phyloP scores from a whole-genome alignment of 2,888 invertebrate genomes.

The Alloscopus bannaensis region DNA sequence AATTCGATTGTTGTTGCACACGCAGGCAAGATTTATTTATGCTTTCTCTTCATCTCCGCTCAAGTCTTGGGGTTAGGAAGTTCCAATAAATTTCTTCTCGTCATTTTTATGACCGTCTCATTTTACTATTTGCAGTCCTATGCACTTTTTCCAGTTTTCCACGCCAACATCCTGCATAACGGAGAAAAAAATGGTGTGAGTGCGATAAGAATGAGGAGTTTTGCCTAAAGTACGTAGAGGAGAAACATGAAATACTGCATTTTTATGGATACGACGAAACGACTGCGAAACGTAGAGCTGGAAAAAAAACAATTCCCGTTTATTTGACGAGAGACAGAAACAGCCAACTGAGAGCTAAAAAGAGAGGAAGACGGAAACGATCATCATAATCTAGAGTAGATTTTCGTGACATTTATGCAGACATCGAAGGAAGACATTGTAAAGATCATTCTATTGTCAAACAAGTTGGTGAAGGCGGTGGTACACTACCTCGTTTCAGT shows the following conservation, averaged over 20 bases:
- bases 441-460: constrained; percentile 43
- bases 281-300: neutral
- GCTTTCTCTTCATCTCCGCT: too few species aligned
- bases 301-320: neutral
- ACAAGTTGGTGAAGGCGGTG: too few species aligned
- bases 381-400: neutral
- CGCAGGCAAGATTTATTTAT: too few species aligned
- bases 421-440: neutral
- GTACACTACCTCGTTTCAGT: too few species aligned
- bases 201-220: neutral
- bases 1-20: too few species aligned
- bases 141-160: neutral
- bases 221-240: neutral
- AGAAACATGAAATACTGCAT: neutral
- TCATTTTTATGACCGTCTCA: too few species aligned
- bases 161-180: too few species aligned
- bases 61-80: too few species aligned
- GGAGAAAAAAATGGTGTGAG: too few species aligned
- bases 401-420: constrained; percentile 47
- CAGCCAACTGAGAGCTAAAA: neutral
- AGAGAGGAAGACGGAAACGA: neutral
- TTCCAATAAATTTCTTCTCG: too few species aligned
- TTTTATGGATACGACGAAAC: neutral
- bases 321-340: too few species aligned
- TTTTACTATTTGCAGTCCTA: neutral